A percentile compares a stretch with the other conserved stretches of the same genome.
Evolutionary conservation across 2,113 vertebrate genomes (phyloP).

Genomic region (Trematocara zebra): DNA sequence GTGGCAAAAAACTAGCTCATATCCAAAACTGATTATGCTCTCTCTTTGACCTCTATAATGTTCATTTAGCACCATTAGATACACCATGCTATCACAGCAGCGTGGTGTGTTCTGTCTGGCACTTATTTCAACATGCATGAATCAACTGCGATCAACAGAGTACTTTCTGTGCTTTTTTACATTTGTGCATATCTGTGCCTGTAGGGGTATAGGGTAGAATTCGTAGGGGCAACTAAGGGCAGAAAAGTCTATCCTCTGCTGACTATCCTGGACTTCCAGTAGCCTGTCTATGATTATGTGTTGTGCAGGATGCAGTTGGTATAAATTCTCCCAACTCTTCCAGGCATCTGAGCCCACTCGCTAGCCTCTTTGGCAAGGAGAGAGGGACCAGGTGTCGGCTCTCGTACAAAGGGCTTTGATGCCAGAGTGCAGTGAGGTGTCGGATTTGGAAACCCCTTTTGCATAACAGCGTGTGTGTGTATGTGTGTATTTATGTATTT

Average conservation of each 20-base stretch:
- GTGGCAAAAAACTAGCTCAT: conserved; percentile 1
- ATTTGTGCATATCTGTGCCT: not conserved
- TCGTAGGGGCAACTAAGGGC: not conserved
- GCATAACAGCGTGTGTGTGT: not conserved
- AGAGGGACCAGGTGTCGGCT: conserved; percentile 65
- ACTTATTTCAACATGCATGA: not conserved
- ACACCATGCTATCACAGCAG: conserved; percentile 42
- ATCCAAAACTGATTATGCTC: conserved; percentile 17
- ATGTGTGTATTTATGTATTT: not conserved
- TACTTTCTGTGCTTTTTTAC: not conserved
- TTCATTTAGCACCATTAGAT: conserved; percentile 47
- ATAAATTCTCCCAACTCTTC: conserved; percentile 42
- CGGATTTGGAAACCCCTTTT: conserved; percentile 41
- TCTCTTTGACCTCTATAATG: conserved; percentile 34
- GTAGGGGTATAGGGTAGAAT: not conserved
- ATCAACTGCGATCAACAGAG: conserved; percentile 1
- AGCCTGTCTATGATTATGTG: conserved; percentile 14
- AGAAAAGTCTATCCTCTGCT: conserved; percentile 1
- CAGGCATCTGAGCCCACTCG: conserved; percentile 57
- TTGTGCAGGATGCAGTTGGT: conserved; percentile 33
- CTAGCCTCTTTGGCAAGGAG: conserved; percentile 59
- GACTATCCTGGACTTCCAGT: conserved; percentile 2
- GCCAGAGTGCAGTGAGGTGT: conserved; percentile 50
- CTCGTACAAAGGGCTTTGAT: conserved; percentile 55
- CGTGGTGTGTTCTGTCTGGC: conserved; percentile 28